A percentile compares a stretch with the other conserved stretches of the same genome.
Conservation (phyloP, 1,140 invertebrate species). For the Globodera rostochiensis region DNA sequence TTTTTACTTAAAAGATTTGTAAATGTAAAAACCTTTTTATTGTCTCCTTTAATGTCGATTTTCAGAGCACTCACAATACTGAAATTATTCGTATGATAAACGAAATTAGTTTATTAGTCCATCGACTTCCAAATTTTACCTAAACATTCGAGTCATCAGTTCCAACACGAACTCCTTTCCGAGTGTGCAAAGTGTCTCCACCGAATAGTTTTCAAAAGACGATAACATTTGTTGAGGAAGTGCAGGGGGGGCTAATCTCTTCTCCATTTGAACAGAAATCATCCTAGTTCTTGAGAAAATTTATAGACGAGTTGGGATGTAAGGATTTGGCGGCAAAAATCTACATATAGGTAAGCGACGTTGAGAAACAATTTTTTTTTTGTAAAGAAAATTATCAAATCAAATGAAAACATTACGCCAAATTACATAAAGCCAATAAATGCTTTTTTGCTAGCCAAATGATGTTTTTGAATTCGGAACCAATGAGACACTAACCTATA, state of each 20-base stretch:
- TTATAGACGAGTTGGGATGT: too few relatives aligned
- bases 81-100: neutral
- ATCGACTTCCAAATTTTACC: neutral
- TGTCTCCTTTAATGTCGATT: slow-evolving; percentile 27
- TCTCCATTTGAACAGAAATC: slow-evolving; percentile 5
- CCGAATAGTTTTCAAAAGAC: slow-evolving; percentile 9
- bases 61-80: slow-evolving; percentile 14
- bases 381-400: too few relatives aligned
- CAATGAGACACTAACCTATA: too few relatives aligned
- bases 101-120: neutral
- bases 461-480: too few relatives aligned
- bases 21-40: slow-evolving; percentile 7
- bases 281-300: too few relatives aligned
- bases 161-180: slow-evolving; percentile 29
- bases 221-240: slow-evolving; percentile 21
- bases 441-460: too few relatives aligned
- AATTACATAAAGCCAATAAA: too few relatives aligned
- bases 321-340: too few relatives aligned
- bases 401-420: too few relatives aligned
- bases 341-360: too few relatives aligned
- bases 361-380: too few relatives aligned
- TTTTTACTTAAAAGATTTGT: neutral
- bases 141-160: slow-evolving; percentile 28
- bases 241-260: slow-evolving; percentile 9
- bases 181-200: slow-evolving; percentile 27